Conservation (phyloP, 92 coral and sea anemone genomes). For the Palythoa caribaeorum region DNA sequence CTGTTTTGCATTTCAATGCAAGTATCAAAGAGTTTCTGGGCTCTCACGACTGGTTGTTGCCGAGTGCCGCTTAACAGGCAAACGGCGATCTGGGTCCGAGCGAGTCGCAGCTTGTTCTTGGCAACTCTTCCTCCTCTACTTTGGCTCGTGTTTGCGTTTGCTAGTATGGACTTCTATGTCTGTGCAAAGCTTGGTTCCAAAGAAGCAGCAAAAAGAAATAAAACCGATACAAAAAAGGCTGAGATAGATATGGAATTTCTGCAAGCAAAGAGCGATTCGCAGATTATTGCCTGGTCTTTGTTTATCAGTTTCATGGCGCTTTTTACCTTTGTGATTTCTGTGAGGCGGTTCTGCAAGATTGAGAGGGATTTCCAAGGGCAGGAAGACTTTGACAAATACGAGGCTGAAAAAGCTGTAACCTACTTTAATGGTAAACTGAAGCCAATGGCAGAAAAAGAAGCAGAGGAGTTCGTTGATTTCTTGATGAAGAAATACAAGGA, state of each 20-base stretch:
- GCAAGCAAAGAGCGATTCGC: constrained; percentile 65
- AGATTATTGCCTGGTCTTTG: constrained; percentile 79
- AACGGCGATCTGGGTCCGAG: constrained; percentile 65
- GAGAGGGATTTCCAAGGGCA: constrained; percentile 55
- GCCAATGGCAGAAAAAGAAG: constrained; percentile 73
- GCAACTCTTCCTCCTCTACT: constrained; percentile 76
- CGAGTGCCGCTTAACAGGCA: constrained; percentile 52
- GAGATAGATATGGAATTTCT: constrained; percentile 50
- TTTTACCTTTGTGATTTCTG: constrained; percentile 68
- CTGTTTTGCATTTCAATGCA: constrained; percentile 79
- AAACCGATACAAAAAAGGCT: constrained; percentile 53
- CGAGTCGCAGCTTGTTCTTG: constrained; percentile 68
- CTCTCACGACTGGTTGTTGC: constrained; percentile 67
- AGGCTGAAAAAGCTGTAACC: constrained; percentile 73
- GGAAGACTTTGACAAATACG: constrained; percentile 61
- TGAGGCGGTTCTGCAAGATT: constrained; percentile 62
- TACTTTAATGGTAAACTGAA: constrained; percentile 71
- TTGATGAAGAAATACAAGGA: constrained; percentile 70
- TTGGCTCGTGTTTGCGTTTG: constrained; percentile 81
- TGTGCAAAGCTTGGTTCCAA: constrained; percentile 82
- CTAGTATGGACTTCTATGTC: constrained; percentile 72
- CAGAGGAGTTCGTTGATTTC: constrained; percentile 56
- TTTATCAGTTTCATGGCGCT: constrained; percentile 55
- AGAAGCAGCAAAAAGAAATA: constrained; percentile 55
- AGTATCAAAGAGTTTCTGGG: constrained; percentile 80